Conservation (phyloP, 2,888 invertebrate species). For the Ceramica pisi region DNA sequence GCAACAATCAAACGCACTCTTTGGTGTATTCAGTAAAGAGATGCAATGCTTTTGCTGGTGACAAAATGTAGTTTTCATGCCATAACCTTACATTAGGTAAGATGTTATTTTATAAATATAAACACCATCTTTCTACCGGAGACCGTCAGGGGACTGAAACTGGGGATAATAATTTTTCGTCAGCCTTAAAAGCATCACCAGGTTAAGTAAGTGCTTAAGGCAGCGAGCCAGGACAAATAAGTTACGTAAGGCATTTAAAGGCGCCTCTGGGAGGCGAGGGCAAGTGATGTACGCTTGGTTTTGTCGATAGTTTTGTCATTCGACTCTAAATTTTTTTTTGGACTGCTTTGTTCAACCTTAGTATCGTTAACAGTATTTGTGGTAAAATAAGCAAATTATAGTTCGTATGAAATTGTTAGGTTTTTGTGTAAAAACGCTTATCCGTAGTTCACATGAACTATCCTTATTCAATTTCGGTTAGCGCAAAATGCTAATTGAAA, state of each 20-base stretch:
- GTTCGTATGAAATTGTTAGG: background rate
- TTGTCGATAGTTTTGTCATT: slow-evolving; percentile 12
- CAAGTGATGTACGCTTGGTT: slow-evolving; percentile 43
- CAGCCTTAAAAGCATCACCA: slow-evolving; percentile 62
- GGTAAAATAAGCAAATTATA: background rate
- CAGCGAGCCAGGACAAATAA: slow-evolving; percentile 69
- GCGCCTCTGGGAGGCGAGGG: slow-evolving; percentile 49
- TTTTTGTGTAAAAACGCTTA: background rate
- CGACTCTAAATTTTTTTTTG: background rate
- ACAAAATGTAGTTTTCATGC: slow-evolving; percentile 27
- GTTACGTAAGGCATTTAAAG: slow-evolving; percentile 66
- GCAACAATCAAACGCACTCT: too few species aligned
- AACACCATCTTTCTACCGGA: slow-evolving; percentile 26
- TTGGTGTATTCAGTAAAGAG: too few species aligned
- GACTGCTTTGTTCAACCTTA: background rate
- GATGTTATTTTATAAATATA: slow-evolving; percentile 41
- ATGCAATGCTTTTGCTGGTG: too few species aligned
- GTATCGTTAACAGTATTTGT: too few species aligned
- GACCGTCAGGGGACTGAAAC: slow-evolving; percentile 34
- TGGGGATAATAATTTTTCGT: slow-evolving; percentile 60
- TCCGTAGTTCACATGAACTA: background rate
- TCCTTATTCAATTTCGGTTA: background rate
- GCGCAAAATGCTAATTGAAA: slow-evolving; percentile 1
- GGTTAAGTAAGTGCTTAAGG: slow-evolving; percentile 66
- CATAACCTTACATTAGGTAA: slow-evolving; percentile 8